Base-by-base conservation (phyloP, 2,113 vertebrate genomes). In the Peromyscus maniculatus region DNA sequence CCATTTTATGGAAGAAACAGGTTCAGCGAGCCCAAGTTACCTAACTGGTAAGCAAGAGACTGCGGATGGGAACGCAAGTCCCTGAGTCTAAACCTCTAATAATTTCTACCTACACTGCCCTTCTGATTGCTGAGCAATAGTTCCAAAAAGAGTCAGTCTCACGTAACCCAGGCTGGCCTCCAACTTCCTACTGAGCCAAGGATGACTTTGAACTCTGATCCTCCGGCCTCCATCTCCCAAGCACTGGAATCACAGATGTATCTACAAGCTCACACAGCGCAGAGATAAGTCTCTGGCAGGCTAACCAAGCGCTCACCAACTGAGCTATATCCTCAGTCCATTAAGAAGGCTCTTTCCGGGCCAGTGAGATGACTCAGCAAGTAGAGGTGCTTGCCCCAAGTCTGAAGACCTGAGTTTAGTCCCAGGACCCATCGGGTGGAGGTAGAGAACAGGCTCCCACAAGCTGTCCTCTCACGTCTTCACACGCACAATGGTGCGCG, bases 1-100 rank as follows among this genome's bases (percentile, higher is more conserved):
- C 71, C 46, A 46, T 62, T 72, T 86, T 49, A 77, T 72, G 43
- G 43, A 82, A 93, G 59, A 90, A 80, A 93, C n/a, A 93, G 82
- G 83, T 33, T 66, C 46, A 43, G 55, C 0, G 16, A 97, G 57
- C 33, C 80, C 86, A 93, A 92, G 80, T 89, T 77, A 74, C 26
- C 31, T 9, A 62, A 78, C 36, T 62, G 55, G n/a, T 88, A 89
- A 74, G 16, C 16, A 28, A 52, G 52, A 24, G 21, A 91, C 28
- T 52, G 26, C 10, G 17, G 59, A 94, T 36, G 19, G n/a, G 52
- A 95, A 26, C 33, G 64, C 15, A 71, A 59, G 87, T 92, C 69
- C 8, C 62, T 72, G 43, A 90, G 82, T 78, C 78, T 19, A 36
- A 86, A 69, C 46, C 49, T 79, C 89, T 69, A 1, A 0, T 39